Conservation (phyloP, 2,797 vertebrate species). For the Lycodopsis pacificus region DNA sequence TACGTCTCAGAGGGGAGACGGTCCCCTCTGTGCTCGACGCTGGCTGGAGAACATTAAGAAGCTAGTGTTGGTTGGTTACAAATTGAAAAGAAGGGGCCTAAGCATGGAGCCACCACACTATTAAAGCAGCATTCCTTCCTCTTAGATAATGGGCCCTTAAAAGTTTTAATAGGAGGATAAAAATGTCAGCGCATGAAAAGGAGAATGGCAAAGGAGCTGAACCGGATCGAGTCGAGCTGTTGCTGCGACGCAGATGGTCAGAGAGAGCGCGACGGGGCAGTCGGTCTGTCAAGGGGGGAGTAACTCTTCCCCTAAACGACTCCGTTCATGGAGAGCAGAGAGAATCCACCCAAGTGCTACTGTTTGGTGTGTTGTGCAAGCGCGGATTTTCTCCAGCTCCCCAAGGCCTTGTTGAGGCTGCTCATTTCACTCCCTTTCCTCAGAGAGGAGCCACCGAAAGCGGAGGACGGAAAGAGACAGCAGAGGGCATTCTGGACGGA, state of each 20-base stretch:
- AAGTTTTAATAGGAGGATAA: conserved; percentile 86
- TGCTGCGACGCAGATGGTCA: conserved; percentile 59
- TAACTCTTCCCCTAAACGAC: conserved; percentile 45
- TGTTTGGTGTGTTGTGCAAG: conserved; percentile 60
- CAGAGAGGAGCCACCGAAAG: conserved; percentile 39
- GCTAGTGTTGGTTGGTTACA: conserved; percentile 64
- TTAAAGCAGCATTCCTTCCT: conserved; percentile 85
- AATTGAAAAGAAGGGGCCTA: conserved; percentile 80
- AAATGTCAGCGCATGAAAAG: conserved; percentile 84
- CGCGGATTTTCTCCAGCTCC: conserved; percentile 46
- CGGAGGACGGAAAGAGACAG: conserved; percentile 42
- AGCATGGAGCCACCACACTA: conserved; percentile 81
- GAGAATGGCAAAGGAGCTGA: conserved; percentile 70
- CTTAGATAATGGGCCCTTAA: conserved; percentile 85
- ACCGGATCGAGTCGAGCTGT: conserved; percentile 61
- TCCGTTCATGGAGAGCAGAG: conserved; percentile 36
- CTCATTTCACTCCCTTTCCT: conserved; percentile 42
- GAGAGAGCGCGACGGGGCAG: conserved; percentile 10
- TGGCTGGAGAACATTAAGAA: conserved; percentile 66
- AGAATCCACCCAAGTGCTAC: conserved; percentile 68
- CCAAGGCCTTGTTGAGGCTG: conserved; percentile 47
- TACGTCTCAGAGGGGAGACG: conserved; percentile 56
- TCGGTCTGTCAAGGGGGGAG: conserved; percentile 60
- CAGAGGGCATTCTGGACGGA: conserved; percentile 24
- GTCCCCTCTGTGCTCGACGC: conserved; percentile 47